Evolutionary conservation across 1,140 invertebrate species (phyloP).

Genomic region (Zaprionus ornatus): DNA sequence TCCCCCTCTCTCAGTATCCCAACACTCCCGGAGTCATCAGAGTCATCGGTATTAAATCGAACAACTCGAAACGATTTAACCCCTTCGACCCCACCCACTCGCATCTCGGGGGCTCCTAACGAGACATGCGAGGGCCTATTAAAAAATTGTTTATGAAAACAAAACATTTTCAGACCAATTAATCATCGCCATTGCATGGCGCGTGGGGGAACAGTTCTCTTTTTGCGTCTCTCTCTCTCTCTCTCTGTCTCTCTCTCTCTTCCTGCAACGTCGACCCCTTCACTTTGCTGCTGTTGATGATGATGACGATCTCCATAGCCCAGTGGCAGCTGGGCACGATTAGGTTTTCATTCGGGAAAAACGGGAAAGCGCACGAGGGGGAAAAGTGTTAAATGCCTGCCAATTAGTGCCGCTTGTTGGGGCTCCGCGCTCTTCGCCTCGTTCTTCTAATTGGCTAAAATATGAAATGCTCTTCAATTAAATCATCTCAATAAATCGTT

Average conservation of each 20-base stretch:
- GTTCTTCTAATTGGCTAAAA: slow-evolving; percentile 72
- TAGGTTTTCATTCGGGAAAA: slow-evolving; percentile 29
- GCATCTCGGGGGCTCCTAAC: slow-evolving; percentile 3
- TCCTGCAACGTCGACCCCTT: slow-evolving; percentile 19
- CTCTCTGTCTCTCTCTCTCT: slow-evolving; percentile 26
- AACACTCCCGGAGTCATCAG: slow-evolving; percentile 43
- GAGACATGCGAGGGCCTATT: slow-evolving; percentile 67
- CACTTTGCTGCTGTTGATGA: slow-evolving; percentile 23
- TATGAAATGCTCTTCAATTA: slow-evolving; percentile 66
- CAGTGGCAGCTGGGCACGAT: slow-evolving; percentile 37
- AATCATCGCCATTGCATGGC: slow-evolving; percentile 64
- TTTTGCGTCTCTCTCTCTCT: not conserved
- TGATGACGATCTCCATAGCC: slow-evolving; percentile 61
- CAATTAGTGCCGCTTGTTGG: slow-evolving; percentile 70
- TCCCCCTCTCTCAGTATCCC: not conserved
- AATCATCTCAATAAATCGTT: slow-evolving; percentile 56
- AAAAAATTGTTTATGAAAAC: slow-evolving; percentile 83
- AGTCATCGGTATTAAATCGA: slow-evolving; percentile 71
- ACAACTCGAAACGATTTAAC: slow-evolving; percentile 77
- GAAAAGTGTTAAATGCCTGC: slow-evolving; percentile 75
- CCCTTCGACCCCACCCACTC: slow-evolving; percentile 73
- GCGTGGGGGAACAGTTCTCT: slow-evolving; percentile 59
- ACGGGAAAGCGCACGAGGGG: not conserved
- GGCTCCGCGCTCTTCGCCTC: slow-evolving; percentile 32
- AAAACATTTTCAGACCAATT: slow-evolving; percentile 76